Percentiles rank a stretch among this genome's conserved stretches.
phyloP scores from a whole-genome alignment of 2,113 vertebrate species.

The Myotis yumanensis region DNA sequence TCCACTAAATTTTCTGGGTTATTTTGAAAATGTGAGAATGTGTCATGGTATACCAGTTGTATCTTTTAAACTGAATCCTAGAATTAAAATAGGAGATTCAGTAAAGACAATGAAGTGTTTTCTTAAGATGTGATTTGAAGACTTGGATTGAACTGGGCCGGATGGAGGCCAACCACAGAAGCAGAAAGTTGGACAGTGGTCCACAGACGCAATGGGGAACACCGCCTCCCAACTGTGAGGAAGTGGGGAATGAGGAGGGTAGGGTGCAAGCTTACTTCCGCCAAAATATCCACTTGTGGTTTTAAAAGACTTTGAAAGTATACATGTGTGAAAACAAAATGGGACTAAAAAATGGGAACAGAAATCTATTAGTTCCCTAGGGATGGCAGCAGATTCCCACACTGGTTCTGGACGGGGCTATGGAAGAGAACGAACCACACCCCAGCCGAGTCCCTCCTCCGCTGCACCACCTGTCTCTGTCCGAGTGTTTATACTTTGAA shows the following conservation, averaged over 20 bases:
- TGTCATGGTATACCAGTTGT: neutral
- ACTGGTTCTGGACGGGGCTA: neutral
- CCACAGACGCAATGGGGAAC: neutral
- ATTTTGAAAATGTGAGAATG: conserved; percentile 49
- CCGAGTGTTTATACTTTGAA: neutral
- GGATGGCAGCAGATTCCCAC: neutral
- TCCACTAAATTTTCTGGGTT: conserved; percentile 1
- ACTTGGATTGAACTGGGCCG: conserved; percentile 46
- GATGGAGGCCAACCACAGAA: conserved; percentile 28
- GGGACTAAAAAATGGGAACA: neutral
- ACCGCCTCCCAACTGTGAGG: neutral
- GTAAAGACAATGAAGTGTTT: conserved; percentile 42
- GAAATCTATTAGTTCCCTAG: neutral
- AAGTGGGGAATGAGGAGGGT: neutral
- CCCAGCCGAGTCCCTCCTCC: neutral
- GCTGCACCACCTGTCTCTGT: neutral
- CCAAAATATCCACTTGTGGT: neutral
- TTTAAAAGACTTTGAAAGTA: conserved; percentile 19
- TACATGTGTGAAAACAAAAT: neutral
- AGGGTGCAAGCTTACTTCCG: neutral
- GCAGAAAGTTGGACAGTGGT: neutral
- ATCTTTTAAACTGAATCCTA: conserved; percentile 49
- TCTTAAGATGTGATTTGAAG: conserved; percentile 52
- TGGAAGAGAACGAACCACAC: neutral
- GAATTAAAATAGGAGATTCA: conserved; percentile 26